phyloP scores from a whole-genome alignment of 2,113 vertebrate species.

The Nothobranchius kuhntae region DNA sequence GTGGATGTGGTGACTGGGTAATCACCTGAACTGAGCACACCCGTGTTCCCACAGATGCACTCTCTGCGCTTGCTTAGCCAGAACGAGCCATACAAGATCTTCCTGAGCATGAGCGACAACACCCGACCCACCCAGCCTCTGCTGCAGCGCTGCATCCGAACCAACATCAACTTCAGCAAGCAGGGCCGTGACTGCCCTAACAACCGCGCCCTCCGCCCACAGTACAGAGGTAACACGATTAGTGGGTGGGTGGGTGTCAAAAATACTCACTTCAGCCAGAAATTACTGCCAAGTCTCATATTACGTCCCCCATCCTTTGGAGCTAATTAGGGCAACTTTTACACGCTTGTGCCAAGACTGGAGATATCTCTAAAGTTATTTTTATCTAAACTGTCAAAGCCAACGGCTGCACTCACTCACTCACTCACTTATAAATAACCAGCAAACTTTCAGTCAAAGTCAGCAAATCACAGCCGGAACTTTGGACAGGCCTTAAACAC shows the following conservation, averaged over 20 bases:
- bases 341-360: slow-evolving; percentile 12
- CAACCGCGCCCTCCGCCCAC: slow-evolving; percentile 91
- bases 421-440: slow-evolving; percentile 10
- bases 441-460: slow-evolving; percentile 15
- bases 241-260: not conserved
- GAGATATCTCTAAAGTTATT: slow-evolving; percentile 9
- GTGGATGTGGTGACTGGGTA: too few relatives aligned
- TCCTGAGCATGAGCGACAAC: slow-evolving; percentile 97
- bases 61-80: slow-evolving; percentile 95
- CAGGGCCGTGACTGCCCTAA: slow-evolving; percentile 94
- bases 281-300: not conserved
- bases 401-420: not conserved
- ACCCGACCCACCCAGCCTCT: slow-evolving; percentile 90
- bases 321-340: slow-evolving; percentile 21
- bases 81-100: slow-evolving; percentile 96
- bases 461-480: not conserved
- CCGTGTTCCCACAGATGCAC: slow-evolving; percentile 84
- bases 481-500: not conserved
- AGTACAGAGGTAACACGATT: slow-evolving; percentile 87
- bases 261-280: not conserved
- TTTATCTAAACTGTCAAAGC: slow-evolving; percentile 16
- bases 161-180: slow-evolving; percentile 97
- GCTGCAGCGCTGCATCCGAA: slow-evolving; percentile 95
- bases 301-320: not conserved
- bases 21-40: not conserved